phyloP scores from a whole-genome alignment of 92 coral and sea anemone genomes.

The Zoanthus solanderi region DNA sequence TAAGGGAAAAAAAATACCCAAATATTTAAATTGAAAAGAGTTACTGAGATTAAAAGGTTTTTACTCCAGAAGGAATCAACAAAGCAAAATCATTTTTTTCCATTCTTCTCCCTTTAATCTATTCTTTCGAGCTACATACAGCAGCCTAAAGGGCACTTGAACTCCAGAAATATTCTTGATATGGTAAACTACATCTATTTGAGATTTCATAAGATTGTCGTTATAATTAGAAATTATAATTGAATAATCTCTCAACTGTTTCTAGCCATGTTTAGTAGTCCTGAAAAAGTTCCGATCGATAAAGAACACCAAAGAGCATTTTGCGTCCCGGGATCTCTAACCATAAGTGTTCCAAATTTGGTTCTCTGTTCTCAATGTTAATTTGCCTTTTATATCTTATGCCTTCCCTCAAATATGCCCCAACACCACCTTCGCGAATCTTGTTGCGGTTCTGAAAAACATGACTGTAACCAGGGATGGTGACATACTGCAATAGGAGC shows the following conservation, averaged over 20 bases:
- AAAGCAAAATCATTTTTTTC: not conserved
- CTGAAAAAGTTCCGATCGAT: slow-evolving; percentile 25
- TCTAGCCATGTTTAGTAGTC: slow-evolving; percentile 39
- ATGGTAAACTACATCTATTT: too few relatives aligned
- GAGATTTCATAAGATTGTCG: too few relatives aligned
- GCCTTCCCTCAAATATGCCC: slow-evolving; percentile 15
- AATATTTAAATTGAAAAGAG: not conserved
- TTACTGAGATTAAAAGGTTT: not conserved
- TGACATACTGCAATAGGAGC: not conserved
- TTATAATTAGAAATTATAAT: too few relatives aligned
- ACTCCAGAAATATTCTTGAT: too few relatives aligned
- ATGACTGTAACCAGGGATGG: too few relatives aligned
- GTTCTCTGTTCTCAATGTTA: slow-evolving; percentile 24
- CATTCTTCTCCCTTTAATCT: too few relatives aligned
- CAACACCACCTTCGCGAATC: too few relatives aligned
- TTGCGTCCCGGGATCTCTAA: slow-evolving; percentile 44
- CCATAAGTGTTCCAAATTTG: slow-evolving; percentile 34
- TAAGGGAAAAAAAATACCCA: not conserved
- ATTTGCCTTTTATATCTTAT: slow-evolving; percentile 13
- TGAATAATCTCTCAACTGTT: slow-evolving; percentile 6
- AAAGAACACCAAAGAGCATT: slow-evolving; percentile 11
- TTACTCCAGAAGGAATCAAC: not conserved
- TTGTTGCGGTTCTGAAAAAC: too few relatives aligned
- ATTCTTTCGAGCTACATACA: too few relatives aligned
- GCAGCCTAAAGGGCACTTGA: too few relatives aligned